These are phyloP conservation scores for Drosophila ambigua DNA, from an alignment of 1,140 invertebrate species.

Conservation along the genomic window DNA sequence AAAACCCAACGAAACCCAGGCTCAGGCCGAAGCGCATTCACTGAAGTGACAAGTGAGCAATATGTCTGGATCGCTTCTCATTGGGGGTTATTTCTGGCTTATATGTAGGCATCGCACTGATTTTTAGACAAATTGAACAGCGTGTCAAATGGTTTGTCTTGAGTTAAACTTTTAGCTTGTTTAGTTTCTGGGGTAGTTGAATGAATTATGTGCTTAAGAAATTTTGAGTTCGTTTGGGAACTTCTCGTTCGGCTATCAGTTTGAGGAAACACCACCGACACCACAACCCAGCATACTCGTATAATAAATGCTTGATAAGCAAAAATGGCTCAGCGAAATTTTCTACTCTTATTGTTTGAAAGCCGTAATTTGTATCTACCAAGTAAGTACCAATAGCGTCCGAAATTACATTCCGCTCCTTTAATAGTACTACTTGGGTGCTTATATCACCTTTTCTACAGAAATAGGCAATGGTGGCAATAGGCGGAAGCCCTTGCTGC, in stretches of 20 bases:
- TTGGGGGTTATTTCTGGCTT: constrained; percentile 15
- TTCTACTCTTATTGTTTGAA: no score
- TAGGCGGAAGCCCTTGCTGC: no score
- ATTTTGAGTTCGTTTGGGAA: constrained; percentile 10
- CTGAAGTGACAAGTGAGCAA: constrained; percentile 78
- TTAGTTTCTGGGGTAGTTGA: constrained; percentile 40
- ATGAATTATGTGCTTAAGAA: constrained; percentile 57
- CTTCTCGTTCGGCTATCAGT: not conserved
- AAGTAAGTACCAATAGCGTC: no score
- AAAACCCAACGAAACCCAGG: constrained; percentile 9
- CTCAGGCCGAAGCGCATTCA: constrained; percentile 44
- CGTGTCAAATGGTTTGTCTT: constrained; percentile 66
- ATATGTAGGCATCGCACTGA: constrained; percentile 32
- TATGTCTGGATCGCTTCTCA: constrained; percentile 55
- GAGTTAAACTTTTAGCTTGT: constrained; percentile 34
- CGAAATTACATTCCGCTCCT: no score
- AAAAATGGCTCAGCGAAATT: no score
- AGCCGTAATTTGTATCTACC: no score
- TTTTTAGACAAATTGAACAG: constrained; percentile 72
- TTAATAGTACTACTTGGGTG: no score
- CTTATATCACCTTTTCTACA: no score
- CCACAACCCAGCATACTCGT: no score
- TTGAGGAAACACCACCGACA: no score
- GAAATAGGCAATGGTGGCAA: no score
- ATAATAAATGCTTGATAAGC: no score